These are phyloP conservation scores for Eudyptes chrysolophus DNA, from an alignment of 2,113 vertebrate species.

Conservation along the genomic window DNA sequence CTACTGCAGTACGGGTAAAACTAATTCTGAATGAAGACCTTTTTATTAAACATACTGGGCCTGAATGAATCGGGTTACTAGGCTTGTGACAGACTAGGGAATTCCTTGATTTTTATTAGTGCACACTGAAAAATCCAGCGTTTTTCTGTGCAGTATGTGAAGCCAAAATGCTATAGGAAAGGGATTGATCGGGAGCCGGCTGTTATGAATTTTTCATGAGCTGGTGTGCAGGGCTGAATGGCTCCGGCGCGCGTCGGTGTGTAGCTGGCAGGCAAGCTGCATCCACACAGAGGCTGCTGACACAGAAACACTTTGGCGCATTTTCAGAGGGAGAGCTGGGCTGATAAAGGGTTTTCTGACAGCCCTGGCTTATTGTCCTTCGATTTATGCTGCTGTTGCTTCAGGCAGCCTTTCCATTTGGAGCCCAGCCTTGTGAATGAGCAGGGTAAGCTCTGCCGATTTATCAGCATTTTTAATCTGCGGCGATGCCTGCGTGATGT, in stretches of 20 bases:
- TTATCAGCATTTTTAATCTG: slow-evolving; percentile 11
- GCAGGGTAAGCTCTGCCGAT: slow-evolving; percentile 25
- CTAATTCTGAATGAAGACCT: slow-evolving; percentile 75
- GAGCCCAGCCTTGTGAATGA: slow-evolving; percentile 13
- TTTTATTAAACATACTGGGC: not conserved
- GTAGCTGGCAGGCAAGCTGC: slow-evolving; percentile 72
- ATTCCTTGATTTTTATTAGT: not conserved
- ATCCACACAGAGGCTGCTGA: slow-evolving; percentile 74
- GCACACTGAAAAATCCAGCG: not conserved
- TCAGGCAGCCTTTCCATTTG: slow-evolving; percentile 26
- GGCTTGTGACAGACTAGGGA: not conserved
- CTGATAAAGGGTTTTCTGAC: slow-evolving; percentile 58
- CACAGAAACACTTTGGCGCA: slow-evolving; percentile 64
- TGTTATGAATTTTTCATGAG: slow-evolving; percentile 78
- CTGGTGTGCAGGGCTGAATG: slow-evolving; percentile 77
- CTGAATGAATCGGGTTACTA: not conserved
- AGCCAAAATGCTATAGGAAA: slow-evolving; percentile 8
- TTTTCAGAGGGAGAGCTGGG: slow-evolving; percentile 71
- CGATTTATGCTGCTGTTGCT: slow-evolving; percentile 10
- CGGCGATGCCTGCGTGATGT: slow-evolving; percentile 32
- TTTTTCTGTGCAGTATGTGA: not conserved
- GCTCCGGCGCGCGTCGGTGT: slow-evolving; percentile 72
- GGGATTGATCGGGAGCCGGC: slow-evolving; percentile 61
- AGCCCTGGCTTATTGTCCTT: slow-evolving; percentile 41
- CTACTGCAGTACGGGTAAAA: slow-evolving; percentile 68